Percentiles rank a stretch among this genome's conserved stretches.
Evolutionary conservation across 37 sponge, comb jelly and placozoan species (phyloP).

Genomic region (Halisarca cf. caerulea): DNA sequence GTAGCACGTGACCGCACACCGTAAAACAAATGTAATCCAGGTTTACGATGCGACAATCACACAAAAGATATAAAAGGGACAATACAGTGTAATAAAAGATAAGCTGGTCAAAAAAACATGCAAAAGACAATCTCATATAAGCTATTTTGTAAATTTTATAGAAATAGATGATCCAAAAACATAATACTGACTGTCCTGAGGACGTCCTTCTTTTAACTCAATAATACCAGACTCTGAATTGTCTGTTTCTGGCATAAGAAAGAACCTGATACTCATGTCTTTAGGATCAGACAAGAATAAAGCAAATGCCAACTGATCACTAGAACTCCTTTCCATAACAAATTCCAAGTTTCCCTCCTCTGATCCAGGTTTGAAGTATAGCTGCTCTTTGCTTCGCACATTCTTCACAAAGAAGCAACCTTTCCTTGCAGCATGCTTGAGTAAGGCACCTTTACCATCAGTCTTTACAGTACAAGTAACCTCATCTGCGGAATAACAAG

Average conservation of each 20-base stretch:
- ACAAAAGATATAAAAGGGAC: no score
- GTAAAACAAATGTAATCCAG: no score
- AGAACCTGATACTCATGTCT: background rate
- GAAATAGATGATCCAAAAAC: constrained; percentile 17
- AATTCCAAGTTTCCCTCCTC: constrained; percentile 11
- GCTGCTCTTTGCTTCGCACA: background rate
- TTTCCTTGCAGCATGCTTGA: constrained; percentile 16
- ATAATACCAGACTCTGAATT: constrained; percentile 6
- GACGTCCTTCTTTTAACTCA: background rate
- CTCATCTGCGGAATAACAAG: background rate
- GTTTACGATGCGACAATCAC: no score
- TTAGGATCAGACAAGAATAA: background rate
- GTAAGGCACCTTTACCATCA: background rate
- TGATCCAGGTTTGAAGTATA: background rate
- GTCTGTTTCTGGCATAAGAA: background rate
- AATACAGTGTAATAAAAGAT: no score
- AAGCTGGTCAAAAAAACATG: no score
- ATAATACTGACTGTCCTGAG: background rate
- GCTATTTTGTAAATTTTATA: constrained; percentile 16
- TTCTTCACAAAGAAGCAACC: background rate
- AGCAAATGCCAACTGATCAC: background rate
- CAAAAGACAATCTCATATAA: no score
- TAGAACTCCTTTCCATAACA: background rate
- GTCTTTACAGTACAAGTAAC: background rate
- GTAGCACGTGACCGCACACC: no score